Conservation (phyloP, 1,140 invertebrate species). For the Leptinotarsa lineolata region DNA sequence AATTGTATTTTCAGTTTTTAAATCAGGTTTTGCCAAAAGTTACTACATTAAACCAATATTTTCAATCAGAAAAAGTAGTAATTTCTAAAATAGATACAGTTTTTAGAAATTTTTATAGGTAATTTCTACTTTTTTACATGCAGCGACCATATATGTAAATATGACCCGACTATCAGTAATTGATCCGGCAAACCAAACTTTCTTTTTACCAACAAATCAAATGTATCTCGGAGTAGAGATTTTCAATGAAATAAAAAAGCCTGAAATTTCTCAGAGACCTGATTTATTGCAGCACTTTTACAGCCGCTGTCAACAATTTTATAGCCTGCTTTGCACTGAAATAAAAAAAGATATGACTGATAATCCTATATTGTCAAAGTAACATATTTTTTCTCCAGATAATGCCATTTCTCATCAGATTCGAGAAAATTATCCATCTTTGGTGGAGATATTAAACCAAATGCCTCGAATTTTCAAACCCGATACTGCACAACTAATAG, state of each 20-base stretch:
- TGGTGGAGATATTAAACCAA: background rate
- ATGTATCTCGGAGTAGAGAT: slow-evolving; percentile 20
- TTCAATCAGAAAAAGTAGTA: slow-evolving; percentile 9
- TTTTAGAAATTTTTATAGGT: slow-evolving; percentile 2
- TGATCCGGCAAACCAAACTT: slow-evolving; percentile 9
- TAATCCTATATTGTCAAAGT: too few species aligned
- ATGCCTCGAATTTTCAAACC: slow-evolving; percentile 1
- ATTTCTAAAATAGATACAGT: slow-evolving; percentile 14
- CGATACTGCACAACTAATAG: slow-evolving; percentile 12
- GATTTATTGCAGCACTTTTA: slow-evolving; percentile 17
- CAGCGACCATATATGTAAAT: background rate
- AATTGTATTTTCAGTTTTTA: too few species aligned
- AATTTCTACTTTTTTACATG: slow-evolving; percentile 19
- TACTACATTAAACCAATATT: background rate
- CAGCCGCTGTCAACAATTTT: slow-evolving; percentile 19
- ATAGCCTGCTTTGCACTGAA: slow-evolving; percentile 8
- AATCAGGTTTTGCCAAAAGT: slow-evolving; percentile 4
- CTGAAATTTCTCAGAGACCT: slow-evolving; percentile 7
- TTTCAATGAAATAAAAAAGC: slow-evolving; percentile 18
- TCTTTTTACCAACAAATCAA: slow-evolving; percentile 14
- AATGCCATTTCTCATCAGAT: background rate
- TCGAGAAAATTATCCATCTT: slow-evolving; percentile 14
- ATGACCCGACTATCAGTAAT: slow-evolving; percentile 13
- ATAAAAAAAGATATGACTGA: background rate
- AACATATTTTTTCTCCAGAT: too few species aligned